phyloP scores from a whole-genome alignment of 2,888 invertebrate species.

The Cremastobaeus sp. region DNA sequence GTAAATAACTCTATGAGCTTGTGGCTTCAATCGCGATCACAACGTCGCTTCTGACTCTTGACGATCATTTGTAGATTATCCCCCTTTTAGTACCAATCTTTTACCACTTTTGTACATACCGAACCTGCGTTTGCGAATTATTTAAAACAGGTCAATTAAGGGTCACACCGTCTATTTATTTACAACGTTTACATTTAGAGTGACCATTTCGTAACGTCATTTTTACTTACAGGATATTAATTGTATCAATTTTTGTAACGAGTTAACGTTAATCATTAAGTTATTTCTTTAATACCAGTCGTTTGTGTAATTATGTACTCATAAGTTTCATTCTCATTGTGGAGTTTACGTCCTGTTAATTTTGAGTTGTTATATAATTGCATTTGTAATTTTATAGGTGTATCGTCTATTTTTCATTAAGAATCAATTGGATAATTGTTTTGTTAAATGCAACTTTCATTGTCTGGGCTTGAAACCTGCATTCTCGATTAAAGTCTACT shows the following conservation, averaged over 20 bases:
- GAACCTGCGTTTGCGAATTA: conserved; percentile 20
- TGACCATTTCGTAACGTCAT: conserved; percentile 24
- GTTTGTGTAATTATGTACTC: conserved; percentile 22
- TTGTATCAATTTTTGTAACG: conserved; percentile 32
- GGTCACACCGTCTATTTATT: conserved; percentile 24
- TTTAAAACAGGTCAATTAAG: conserved; percentile 52
- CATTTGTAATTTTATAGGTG: conserved; percentile 31
- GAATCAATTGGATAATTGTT: background rate
- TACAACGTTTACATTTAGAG: conserved; percentile 27
- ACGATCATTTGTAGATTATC: conserved; percentile 42
- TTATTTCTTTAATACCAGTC: conserved; percentile 24
- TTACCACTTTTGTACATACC: conserved; percentile 45
- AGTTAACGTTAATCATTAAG: conserved; percentile 20
- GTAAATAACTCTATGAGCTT: conserved; percentile 68
- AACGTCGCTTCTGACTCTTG: conserved; percentile 40
- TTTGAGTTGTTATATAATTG: conserved; percentile 41
- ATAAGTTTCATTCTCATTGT: conserved; percentile 18
- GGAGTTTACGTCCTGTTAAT: conserved; percentile 47
- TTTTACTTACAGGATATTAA: conserved; percentile 34
- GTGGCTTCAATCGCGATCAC: conserved; percentile 64
- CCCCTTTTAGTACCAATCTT: conserved; percentile 54
- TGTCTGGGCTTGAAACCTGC: too few relatives aligned
- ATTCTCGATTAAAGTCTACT: too few relatives aligned
- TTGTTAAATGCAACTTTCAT: conserved; percentile 1
- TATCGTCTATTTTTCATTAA: conserved; percentile 23